A percentile compares a stretch with the other conserved stretches of the same genome.
phyloP scores from a whole-genome alignment of 2,888 invertebrate genomes.

The Cryptosula pallasiana region DNA sequence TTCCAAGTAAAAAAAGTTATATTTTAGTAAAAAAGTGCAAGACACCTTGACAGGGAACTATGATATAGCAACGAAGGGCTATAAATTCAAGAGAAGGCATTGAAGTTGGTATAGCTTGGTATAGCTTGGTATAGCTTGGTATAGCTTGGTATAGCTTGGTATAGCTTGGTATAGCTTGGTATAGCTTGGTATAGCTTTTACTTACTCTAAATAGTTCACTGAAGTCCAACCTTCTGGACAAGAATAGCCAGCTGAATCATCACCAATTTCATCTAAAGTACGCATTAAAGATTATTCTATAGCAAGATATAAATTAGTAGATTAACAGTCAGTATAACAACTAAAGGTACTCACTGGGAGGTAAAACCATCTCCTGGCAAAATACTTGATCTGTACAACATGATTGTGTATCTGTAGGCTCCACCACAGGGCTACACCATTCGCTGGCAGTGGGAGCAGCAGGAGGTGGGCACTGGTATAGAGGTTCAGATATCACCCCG shows the following conservation, averaged over 20 bases:
- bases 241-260: not conserved
- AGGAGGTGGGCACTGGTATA: not conserved
- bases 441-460: not conserved
- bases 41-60: too few species aligned
- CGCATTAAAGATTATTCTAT: not conserved
- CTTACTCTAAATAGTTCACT: too few species aligned
- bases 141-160: too few species aligned
- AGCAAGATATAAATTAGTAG: not conserved
- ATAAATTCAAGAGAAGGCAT: too few species aligned
- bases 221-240: not conserved
- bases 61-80: too few species aligned
- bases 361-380: not conserved
- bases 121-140: too few species aligned
- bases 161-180: too few species aligned
- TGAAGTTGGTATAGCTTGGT: too few species aligned
- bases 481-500: not conserved
- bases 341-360: conserved; percentile 16
- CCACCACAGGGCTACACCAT: not conserved
- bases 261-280: not conserved
- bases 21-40: too few species aligned
- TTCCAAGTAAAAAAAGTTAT: too few species aligned
- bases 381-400: conserved; percentile 11
- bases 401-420: not conserved
- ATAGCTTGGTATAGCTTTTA: too few species aligned
- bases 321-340: too few species aligned